These are phyloP conservation scores for Ochotona princeps DNA, from an alignment of 2,113 vertebrate species.

Conservation along the genomic window DNA sequence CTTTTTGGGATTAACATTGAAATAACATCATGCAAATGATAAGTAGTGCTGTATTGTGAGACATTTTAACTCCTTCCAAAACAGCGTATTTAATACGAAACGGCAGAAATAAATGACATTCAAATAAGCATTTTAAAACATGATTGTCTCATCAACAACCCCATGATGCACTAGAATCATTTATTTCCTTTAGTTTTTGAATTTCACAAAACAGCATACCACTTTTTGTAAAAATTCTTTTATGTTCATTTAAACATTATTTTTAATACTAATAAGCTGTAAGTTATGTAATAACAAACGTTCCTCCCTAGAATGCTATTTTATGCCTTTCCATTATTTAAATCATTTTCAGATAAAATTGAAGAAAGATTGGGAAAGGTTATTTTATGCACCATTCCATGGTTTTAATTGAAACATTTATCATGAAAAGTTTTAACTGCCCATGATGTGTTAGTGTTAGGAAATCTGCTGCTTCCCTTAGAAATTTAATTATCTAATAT, in stretches of 20 bases:
- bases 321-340: conserved; percentile 56
- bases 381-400: conserved; percentile 74
- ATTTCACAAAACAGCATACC: not conserved
- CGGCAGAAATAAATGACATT: not conserved
- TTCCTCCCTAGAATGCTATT: not conserved
- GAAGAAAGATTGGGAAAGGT: conserved; percentile 50
- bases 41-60: not conserved
- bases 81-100: not conserved
- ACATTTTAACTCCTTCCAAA: not conserved
- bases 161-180: not conserved
- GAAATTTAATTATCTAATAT: conserved; percentile 75
- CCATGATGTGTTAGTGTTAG: conserved; percentile 67
- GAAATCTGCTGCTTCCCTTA: conserved; percentile 57
- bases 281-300: not conserved
- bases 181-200: not conserved
- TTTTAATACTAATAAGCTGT: not conserved
- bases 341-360: conserved; percentile 61
- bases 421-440: conserved; percentile 75
- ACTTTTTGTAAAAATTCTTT: not conserved
- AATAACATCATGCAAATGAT: not conserved
- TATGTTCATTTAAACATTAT: not conserved
- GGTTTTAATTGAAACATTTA: conserved; percentile 80
- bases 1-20: not conserved
- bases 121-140: not conserved
- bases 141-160: not conserved